Conservation (phyloP, 2,888 invertebrate genomes). For the Phanerotoma sp. region DNA sequence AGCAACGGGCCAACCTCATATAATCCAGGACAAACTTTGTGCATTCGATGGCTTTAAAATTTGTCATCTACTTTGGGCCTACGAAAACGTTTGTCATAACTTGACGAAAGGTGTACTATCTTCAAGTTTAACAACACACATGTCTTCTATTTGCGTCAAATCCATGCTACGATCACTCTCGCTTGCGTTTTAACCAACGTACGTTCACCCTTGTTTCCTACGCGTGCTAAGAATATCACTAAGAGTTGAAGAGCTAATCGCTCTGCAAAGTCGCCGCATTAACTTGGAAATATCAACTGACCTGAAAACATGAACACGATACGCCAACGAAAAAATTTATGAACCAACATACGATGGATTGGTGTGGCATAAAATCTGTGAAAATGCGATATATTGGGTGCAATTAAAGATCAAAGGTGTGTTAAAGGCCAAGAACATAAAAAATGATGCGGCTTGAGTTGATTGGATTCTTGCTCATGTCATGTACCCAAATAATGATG, state of each 20-base stretch:
- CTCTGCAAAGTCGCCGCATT: background rate
- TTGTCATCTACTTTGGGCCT: background rate
- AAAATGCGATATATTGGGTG: background rate
- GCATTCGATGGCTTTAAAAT: slow-evolving; percentile 2
- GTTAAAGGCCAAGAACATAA: slow-evolving; percentile 8
- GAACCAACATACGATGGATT: background rate
- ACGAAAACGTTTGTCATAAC: slow-evolving; percentile 4
- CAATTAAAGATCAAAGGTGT: no score
- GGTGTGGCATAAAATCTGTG: background rate
- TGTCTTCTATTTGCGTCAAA: slow-evolving; percentile 22
- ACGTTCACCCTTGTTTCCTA: slow-evolving; percentile 51
- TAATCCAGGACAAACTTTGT: background rate
- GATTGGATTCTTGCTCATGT: slow-evolving; percentile 47
- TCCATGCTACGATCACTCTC: slow-evolving; percentile 13
- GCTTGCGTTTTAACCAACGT: slow-evolving; percentile 34
- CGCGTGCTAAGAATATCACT: slow-evolving; percentile 46
- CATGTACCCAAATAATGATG: slow-evolving; percentile 50
- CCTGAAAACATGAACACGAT: slow-evolving; percentile 25
- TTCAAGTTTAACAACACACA: slow-evolving; percentile 26
- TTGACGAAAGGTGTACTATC: background rate
- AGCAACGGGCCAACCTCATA: no score
- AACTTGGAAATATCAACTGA: slow-evolving; percentile 20
- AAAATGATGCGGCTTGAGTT: slow-evolving; percentile 48
- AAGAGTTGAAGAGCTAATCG: slow-evolving; percentile 10
- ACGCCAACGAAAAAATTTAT: slow-evolving; percentile 5